Evolutionary conservation across 2,888 invertebrate genomes (phyloP).

Genomic region (Epsilonema sp.): DNA sequence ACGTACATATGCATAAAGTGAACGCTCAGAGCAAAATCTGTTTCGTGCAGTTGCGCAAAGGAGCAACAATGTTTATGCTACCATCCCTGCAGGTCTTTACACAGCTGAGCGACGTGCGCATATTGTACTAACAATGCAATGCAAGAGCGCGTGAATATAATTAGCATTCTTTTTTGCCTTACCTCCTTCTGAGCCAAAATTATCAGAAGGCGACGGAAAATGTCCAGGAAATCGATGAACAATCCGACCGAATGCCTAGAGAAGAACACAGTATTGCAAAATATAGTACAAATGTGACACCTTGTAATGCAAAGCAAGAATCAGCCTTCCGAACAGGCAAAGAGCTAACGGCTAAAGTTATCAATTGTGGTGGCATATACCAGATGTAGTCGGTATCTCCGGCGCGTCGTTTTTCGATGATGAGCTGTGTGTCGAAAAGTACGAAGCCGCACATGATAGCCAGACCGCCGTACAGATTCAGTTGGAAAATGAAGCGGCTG

Average conservation of each 20-base stretch:
- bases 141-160: no score
- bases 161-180: no score
- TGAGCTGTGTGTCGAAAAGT: conserved; percentile 82
- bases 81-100: no score
- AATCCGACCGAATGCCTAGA: conserved; percentile 59
- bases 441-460: conserved; percentile 79
- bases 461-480: conserved; percentile 65
- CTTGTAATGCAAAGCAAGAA: no score
- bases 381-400: conserved; percentile 73
- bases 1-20: neutral
- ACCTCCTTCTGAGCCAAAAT: conserved; percentile 49
- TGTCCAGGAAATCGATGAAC: conserved; percentile 75
- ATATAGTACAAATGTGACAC: neutral
- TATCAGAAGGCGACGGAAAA: conserved; percentile 72
- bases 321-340: no score
- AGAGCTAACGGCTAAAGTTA: no score
- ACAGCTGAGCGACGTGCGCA: no score
- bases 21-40: no score
- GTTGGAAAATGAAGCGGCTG: conserved; percentile 54
- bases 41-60: no score
- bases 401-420: conserved; percentile 68
- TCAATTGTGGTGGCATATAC: no score
- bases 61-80: no score
- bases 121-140: no score
- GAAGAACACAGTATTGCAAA: conserved; percentile 4